Percentiles rank a stretch among this genome's conserved stretches.
These are phyloP conservation scores for Melanerpes formicivorus DNA, from an alignment of 2,113 vertebrate genomes.

Conservation along the genomic window DNA sequence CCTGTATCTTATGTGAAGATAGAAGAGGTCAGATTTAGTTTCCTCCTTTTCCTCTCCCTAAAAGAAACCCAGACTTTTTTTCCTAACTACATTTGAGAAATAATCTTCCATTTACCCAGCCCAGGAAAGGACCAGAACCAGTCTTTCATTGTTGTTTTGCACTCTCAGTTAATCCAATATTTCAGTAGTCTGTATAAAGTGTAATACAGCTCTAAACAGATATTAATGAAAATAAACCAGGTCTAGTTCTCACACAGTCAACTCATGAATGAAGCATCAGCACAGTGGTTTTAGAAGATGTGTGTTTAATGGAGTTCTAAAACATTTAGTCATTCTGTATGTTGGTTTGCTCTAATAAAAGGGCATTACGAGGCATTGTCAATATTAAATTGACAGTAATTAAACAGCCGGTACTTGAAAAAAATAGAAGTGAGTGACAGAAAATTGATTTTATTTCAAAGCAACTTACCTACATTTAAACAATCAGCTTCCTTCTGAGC, in stretches of 20 bases:
- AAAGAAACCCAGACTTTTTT: neutral
- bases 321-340: neutral
- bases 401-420: neutral
- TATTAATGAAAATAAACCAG: neutral
- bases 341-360: neutral
- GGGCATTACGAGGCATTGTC: neutral
- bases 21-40: neutral
- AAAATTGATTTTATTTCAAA: constrained; percentile 5
- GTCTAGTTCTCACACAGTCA: neutral
- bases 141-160: neutral
- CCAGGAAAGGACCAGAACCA: neutral
- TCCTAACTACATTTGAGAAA: neutral
- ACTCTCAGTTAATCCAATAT: neutral
- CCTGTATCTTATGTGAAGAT: neutral
- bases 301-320: neutral
- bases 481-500: neutral
- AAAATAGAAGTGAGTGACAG: neutral
- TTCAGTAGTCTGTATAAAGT: neutral
- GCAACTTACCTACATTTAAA: neutral
- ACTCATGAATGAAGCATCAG: neutral
- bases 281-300: neutral
- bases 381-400: neutral
- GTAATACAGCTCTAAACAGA: neutral
- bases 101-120: neutral
- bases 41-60: neutral